Evolutionary conservation across 1,140 invertebrate species (phyloP).

Genomic region (Chrysomallon squamiferum): DNA sequence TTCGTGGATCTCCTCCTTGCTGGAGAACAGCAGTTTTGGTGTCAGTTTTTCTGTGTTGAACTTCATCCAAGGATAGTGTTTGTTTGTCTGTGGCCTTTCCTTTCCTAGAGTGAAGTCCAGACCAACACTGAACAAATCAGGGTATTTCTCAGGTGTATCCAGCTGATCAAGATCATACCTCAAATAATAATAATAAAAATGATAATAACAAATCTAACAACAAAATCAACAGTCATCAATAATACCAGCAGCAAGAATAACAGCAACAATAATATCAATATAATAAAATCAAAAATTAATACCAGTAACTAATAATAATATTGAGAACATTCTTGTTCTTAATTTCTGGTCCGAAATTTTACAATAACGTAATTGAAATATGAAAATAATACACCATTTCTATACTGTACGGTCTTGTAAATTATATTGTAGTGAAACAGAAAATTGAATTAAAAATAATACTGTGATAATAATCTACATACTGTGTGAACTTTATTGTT

Average conservation of each 20-base stretch:
- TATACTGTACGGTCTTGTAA: too few relatives aligned
- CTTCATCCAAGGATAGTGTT: conserved; percentile 78
- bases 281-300: too few relatives aligned
- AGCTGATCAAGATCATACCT: conserved; percentile 82
- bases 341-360: too few relatives aligned
- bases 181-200: conserved; percentile 34
- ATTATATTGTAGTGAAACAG: too few relatives aligned
- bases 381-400: too few relatives aligned
- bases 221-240: neutral
- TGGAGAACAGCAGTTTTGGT: conserved; percentile 76
- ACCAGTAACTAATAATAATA: too few relatives aligned
- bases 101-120: conserved; percentile 79
- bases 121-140: conserved; percentile 75
- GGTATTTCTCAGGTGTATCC: conserved; percentile 80
- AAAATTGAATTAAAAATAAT: too few relatives aligned
- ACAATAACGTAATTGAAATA: too few relatives aligned
- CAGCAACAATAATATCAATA: too few relatives aligned
- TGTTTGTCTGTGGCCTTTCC: conserved; percentile 67
- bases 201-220: neutral
- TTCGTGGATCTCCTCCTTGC: conserved; percentile 78
- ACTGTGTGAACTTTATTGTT: conserved; percentile 77
- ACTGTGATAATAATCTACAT: too few relatives aligned
- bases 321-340: too few relatives aligned
- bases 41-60: conserved; percentile 67
- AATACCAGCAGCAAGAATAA: too few relatives aligned